Conservation (phyloP, 2,113 vertebrate species). For the Chitala chitala region DNA sequence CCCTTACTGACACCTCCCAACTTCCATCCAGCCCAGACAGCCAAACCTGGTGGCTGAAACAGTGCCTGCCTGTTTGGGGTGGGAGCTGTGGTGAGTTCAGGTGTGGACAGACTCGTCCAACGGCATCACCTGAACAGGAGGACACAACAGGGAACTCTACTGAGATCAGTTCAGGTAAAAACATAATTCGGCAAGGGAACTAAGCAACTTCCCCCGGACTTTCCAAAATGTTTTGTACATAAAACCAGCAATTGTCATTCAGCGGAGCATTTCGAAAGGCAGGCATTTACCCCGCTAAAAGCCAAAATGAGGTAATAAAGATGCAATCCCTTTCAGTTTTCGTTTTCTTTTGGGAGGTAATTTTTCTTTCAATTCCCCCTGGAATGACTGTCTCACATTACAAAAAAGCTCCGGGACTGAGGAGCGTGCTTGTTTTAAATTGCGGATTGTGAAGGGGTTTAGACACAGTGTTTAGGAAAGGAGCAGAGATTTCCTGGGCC, state of each 20-base stretch:
- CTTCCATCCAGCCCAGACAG: conserved; percentile 18
- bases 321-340: background rate
- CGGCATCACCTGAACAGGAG: background rate
- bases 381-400: background rate
- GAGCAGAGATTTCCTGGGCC: conserved; percentile 82
- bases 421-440: conserved; percentile 41
- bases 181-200: background rate
- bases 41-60: too few species aligned
- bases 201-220: background rate
- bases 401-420: background rate
- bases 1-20: conserved; percentile 50
- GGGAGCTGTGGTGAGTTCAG: too few species aligned
- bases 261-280: background rate
- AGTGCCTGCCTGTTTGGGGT: too few species aligned
- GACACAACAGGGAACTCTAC: background rate
- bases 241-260: background rate
- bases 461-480: conserved; percentile 58
- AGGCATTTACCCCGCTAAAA: background rate
- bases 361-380: background rate
- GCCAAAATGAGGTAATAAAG: background rate
- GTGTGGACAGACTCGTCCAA: background rate
- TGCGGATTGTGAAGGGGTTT: conserved; percentile 55
- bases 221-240: background rate
- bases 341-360: background rate
- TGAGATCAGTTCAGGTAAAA: background rate